phyloP scores from a whole-genome alignment of 2,888 invertebrate genomes.

The Yponomeuta malinellus region DNA sequence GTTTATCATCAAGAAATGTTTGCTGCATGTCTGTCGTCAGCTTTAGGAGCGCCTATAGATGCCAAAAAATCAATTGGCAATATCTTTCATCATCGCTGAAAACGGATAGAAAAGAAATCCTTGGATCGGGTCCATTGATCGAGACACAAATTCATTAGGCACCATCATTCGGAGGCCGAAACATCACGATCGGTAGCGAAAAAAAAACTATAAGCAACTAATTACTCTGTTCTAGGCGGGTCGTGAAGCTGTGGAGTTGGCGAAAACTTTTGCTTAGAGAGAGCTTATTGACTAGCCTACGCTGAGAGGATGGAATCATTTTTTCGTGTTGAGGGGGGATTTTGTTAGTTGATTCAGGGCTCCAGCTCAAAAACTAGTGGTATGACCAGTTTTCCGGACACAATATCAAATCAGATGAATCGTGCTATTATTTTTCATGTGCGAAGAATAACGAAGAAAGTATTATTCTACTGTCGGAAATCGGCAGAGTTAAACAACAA shows the following conservation, averaged over 20 bases:
- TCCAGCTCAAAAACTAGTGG: no score
- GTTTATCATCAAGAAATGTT: no score
- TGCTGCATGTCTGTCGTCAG: not conserved
- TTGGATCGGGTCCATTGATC: slow-evolving; percentile 30
- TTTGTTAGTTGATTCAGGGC: no score
- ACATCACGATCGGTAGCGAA: slow-evolving; percentile 37
- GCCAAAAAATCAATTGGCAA: slow-evolving; percentile 15
- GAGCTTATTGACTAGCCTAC: no score
- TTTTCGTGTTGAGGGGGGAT: no score
- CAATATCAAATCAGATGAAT: no score
- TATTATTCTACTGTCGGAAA: no score
- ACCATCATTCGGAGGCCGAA: slow-evolving; percentile 51
- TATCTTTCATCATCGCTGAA: slow-evolving; percentile 6
- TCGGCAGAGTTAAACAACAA: no score
- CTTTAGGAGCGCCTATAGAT: slow-evolving; percentile 22
- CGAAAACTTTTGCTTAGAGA: not conserved
- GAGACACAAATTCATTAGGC: slow-evolving; percentile 24
- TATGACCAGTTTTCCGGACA: no score
- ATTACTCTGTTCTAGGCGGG: slow-evolving; percentile 35
- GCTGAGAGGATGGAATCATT: no score
- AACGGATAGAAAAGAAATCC: slow-evolving; percentile 30
- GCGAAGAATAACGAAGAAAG: no score
- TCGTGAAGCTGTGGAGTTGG: not conserved
- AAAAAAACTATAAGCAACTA: slow-evolving; percentile 46
- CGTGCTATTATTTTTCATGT: no score